Conservation (phyloP, 2,888 invertebrate species). For the Conops quadrifasciatus region DNA sequence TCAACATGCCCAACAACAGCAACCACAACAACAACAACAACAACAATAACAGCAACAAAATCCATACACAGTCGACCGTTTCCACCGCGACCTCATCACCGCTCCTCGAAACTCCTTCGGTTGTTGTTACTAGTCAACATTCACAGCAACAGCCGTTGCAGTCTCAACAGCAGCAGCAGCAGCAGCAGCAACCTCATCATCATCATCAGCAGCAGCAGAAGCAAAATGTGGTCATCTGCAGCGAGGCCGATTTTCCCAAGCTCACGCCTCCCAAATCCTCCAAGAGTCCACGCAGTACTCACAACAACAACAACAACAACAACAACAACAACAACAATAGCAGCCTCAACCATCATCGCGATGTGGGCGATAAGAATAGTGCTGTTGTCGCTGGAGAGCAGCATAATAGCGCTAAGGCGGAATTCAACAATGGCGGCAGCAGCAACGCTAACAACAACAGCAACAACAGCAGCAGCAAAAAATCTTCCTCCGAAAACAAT, state of each 20-base stretch:
- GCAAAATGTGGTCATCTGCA: conserved; percentile 56
- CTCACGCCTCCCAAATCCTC: conserved; percentile 64
- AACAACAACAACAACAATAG: conserved; percentile 38
- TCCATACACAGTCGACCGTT: conserved; percentile 54
- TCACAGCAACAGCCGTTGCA: conserved; percentile 48
- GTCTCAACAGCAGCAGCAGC: conserved; percentile 43
- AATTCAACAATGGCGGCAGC: conserved; percentile 43
- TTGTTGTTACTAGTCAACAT: conserved; percentile 63
- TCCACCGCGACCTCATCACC: conserved; percentile 54
- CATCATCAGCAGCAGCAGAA: conserved; percentile 50
- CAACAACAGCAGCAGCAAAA: conserved; percentile 39
- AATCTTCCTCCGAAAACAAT: conserved; percentile 27
- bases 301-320: conserved; percentile 45
- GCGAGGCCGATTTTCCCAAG: conserved; percentile 65
- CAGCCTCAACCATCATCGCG: conserved; percentile 40
- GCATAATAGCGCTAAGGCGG: conserved; percentile 49
- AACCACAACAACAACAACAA: conserved; percentile 47
- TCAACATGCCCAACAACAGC: conserved; percentile 49
- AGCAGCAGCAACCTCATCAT: conserved; percentile 54
- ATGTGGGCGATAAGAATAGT: conserved; percentile 42
- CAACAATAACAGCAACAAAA: conserved; percentile 52
- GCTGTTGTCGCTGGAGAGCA: conserved; percentile 45
- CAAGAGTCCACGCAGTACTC: conserved; percentile 54
- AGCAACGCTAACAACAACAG: conserved; percentile 38
- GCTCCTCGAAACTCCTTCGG: conserved; percentile 60